Evolutionary conservation across 2,113 vertebrate genomes (phyloP).

Genomic region (Oxyura jamaicensis): DNA sequence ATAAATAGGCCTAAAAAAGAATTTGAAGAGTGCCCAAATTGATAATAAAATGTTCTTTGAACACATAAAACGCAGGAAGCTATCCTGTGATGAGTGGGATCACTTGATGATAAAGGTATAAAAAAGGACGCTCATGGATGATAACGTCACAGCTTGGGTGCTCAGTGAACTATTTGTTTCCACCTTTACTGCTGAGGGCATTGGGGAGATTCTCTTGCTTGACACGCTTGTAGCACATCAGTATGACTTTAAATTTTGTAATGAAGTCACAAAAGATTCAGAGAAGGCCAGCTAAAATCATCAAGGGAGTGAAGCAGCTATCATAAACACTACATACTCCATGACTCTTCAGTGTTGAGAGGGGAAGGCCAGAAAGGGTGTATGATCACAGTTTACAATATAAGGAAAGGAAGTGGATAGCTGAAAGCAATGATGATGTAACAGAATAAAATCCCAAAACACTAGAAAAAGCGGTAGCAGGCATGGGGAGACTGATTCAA

Average conservation of each 20-base stretch:
- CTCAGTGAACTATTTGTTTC: background rate
- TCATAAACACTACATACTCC: background rate
- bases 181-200: background rate
- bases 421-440: background rate
- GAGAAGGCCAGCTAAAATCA: background rate
- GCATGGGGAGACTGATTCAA: background rate
- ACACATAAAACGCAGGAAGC: conserved; percentile 21
- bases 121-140: background rate
- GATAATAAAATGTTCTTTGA: conserved; percentile 15
- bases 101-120: conserved; percentile 14
- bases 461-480: background rate
- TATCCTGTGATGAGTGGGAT: background rate
- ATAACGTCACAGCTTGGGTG: background rate
- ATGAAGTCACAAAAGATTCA: background rate
- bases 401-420: background rate
- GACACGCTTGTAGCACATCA: background rate
- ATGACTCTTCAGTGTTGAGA: background rate
- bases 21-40: background rate
- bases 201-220: background rate
- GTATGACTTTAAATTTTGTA: background rate
- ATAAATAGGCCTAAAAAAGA: background rate
- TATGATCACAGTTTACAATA: background rate
- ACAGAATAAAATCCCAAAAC: background rate
- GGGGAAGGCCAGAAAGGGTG: background rate
- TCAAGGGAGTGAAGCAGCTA: background rate